Evolutionary conservation across 2,888 invertebrate species (phyloP), one percentile per base, ranked within the genome.

Genomic region (Mythimna lalbum): DNA sequence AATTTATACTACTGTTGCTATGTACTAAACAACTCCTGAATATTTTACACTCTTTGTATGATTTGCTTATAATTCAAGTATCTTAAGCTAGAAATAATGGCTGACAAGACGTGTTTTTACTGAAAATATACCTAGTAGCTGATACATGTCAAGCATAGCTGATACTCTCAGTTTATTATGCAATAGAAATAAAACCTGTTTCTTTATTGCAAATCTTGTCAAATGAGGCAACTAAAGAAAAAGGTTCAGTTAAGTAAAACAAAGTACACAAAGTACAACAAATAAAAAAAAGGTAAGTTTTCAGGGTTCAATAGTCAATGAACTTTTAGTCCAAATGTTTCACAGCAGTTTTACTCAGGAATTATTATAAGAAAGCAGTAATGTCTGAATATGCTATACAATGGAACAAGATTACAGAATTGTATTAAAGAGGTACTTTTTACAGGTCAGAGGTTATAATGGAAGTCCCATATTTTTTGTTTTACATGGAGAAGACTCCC

Each of bases 61-160:
- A 75, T 39, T 31, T n/a, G 17, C 50, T 27, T 62, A 69, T n/a
- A 61, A 52, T 43, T 63, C 27, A 65, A 39, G 36, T 56, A 65
- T 63, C 4, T 9, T 65, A 36, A 10, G 43, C 27, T 63, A 55
- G 19, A 36, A 43, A 71, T 75, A 49, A 39, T 71, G 31, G 49
- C 75, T 55, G 39, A 31, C 5, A 47, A 14, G 53, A 73, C 12
- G 55, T 63, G 12, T 23, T 19, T 27, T 43, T 23, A 62, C 62
- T 52, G 33, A 33, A 69, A 39, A 71, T 49, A 55, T n/a, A 27
- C 39, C 43, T n/a, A 6, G 43, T 72, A 63, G 14, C n/a, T 33
- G 23, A 52, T 9, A 21, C 21, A n/a, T 60, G 12, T 49, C 14
- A 17, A 53, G 9, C 27, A 53, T 49, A 19, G 10, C 1, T 21